Evolutionary conservation across 2,888 invertebrate genomes (phyloP), one percentile per base, ranked within the genome.

Genomic region (Drosophila kuntzei): DNA sequence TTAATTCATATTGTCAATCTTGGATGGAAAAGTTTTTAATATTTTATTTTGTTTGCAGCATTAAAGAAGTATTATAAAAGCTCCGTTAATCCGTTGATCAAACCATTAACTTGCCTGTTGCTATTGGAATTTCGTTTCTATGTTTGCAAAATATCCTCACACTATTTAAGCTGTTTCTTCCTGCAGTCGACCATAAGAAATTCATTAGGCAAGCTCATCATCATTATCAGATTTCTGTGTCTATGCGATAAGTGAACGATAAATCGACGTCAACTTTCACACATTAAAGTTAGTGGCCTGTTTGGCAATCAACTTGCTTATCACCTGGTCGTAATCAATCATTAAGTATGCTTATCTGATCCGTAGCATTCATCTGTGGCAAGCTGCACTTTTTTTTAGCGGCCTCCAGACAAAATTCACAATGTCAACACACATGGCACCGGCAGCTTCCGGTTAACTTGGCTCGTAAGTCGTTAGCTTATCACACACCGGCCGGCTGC

Each of bases 261-360:
- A 59, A 60, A 53, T 68, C 32, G 55, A 16, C 32, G 32, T 25
- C 50, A 39, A 64, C 71, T 76, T 76, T 76, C 71, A 79, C 76
- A 47, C 46, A 63, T 55, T 60, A 39, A 60, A 34, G 27, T 49
- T 36, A 32, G 34, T 57, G 70, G 59, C 53, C 79, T 62, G 62
- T 59, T 62, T 50, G 54, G 79, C 57, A 75, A 75, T 76, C 80
- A 70, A 51, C 59, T 39, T 41, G 43, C 60, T 79, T 79, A 76
- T 75, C 75, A 49, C 27, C 27, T 49, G 70, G 44, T 60, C 57
- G 79, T 63, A 79, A 75, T 75, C 75, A 79, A 79, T 75, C 75
- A 75, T 75, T 75, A 75, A 60, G 54, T 20, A 16, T 51, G 62
- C 76, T 75, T 75, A 79, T 70, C 75, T 58, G 75, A 79, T 79